phyloP scores from a whole-genome alignment of 2,888 invertebrate species.

The Noctuana brunneofusca region DNA sequence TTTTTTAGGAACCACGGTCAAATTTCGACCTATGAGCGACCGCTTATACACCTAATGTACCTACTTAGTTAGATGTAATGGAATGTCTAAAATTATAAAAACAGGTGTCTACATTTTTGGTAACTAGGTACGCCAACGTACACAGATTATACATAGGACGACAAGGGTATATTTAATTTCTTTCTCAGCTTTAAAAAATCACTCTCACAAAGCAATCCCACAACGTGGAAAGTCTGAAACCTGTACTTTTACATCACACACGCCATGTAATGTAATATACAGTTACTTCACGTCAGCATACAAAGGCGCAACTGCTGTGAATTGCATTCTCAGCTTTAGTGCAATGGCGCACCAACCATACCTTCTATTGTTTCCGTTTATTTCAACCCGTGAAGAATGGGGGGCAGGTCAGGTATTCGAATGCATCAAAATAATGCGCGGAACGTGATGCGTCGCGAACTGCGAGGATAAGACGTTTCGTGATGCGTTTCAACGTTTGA shows the following conservation, averaged over 20 bases:
- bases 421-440: constrained; percentile 73
- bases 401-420: constrained; percentile 43
- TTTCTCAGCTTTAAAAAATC: not conserved
- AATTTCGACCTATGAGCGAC: too few relatives aligned
- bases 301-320: constrained; percentile 23
- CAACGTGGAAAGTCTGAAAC: constrained; percentile 15
- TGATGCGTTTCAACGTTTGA: constrained; percentile 60
- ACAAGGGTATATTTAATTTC: not conserved
- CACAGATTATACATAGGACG: too few relatives aligned
- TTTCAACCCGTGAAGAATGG: constrained; percentile 21
- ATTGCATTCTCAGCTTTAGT: constrained; percentile 23
- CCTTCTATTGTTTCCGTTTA: constrained; percentile 18
- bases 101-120: too few relatives aligned
- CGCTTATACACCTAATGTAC: too few relatives aligned
- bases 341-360: constrained; percentile 15
- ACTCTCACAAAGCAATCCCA: constrained; percentile 12
- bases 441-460: constrained; percentile 71
- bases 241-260: constrained; percentile 17
- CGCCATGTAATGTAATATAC: not conserved
- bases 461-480: constrained; percentile 67
- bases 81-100: not conserved
- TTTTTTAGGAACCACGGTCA: too few relatives aligned
- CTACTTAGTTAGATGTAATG: not conserved
- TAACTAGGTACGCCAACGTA: too few relatives aligned
- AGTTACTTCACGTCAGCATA: constrained; percentile 24